Base-by-base conservation (phyloP, 2,888 invertebrate genomes). In the Agapostemon virescens region DNA sequence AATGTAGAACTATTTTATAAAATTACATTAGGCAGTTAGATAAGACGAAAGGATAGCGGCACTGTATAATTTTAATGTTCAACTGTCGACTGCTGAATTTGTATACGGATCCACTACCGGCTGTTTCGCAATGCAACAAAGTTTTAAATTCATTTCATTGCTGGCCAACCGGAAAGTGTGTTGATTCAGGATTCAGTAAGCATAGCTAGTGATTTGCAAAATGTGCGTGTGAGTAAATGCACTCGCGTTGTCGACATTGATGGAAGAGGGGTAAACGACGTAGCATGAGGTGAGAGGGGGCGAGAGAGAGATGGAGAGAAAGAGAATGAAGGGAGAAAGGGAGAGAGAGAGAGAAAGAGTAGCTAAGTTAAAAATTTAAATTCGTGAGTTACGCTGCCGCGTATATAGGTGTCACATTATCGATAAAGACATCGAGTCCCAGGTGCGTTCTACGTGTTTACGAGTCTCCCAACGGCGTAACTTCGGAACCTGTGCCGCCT, bases 361-460 rank as follows among this genome's bases (percentile, higher is more conserved):
- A 66, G 72, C 69, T 49, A 66, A 67, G 80, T 88, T 88, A 86
- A 89, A 88, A 89, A 89, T 89, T 89, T 87, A 87, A 84, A 85
- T 87, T 85, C 77, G 81, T 86, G 86, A 89, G 88, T 89, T 88
- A 87, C 84, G 84, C 79, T 83, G 77, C 81, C 84, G 81, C 85
- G 86, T 82, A 83, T 84, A 87, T 86, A 82, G 83, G 85, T 83
- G 86, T 89, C 88, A 86, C 88, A 90, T 90, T 89, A 90, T 88
- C 87, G 88, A 87, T 87, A 89, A 89, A 89, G 89, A 90, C 88
- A 90, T 89, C 87, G 87, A 84, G 87, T 83, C 90, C 88, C 91
- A 90, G 90, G 90, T 90, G 90, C 90, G 87, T 90, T 88, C 87
- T 90, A 90, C 89, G 91, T 91, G 90, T 91, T 91, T 91, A 91